phyloP scores from a whole-genome alignment of 2,888 invertebrate species.

The Petrophora chlorosata region DNA sequence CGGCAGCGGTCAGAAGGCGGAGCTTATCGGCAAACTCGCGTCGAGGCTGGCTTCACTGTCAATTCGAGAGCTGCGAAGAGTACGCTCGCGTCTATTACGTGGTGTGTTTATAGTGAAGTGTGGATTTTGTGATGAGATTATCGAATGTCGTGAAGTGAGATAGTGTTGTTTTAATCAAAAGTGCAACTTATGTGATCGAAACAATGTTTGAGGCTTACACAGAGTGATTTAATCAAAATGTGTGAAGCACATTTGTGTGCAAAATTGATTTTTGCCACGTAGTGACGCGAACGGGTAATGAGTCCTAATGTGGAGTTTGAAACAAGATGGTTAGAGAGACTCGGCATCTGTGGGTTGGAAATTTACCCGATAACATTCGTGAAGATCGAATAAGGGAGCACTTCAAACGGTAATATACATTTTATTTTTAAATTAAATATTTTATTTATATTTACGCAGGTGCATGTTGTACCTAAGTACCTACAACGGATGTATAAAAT shows the following conservation, averaged over 20 bases:
- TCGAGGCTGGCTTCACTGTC: constrained; percentile 81
- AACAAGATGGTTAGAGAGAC: constrained; percentile 99
- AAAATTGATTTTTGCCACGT: constrained; percentile 84
- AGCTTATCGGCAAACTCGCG: constrained; percentile 84
- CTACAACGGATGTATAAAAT: too few relatives aligned
- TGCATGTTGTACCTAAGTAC: not conserved
- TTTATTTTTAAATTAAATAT: not conserved
- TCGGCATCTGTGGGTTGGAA: constrained; percentile 99
- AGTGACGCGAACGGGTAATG: constrained; percentile 86
- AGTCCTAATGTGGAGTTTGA: constrained; percentile 96
- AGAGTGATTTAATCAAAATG: constrained; percentile 78
- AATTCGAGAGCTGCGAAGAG: constrained; percentile 82
- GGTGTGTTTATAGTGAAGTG: constrained; percentile 81
- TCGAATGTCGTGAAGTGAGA: constrained; percentile 81
- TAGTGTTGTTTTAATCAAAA: constrained; percentile 68
- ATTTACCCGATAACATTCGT: constrained; percentile 99
- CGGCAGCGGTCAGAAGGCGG: constrained; percentile 84
- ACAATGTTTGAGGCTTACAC: constrained; percentile 70
- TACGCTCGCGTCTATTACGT: constrained; percentile 82
- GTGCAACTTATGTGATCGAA: constrained; percentile 70
- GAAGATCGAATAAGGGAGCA: constrained; percentile 98
- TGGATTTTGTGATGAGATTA: constrained; percentile 80
- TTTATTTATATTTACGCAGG: not conserved
- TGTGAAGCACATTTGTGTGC: constrained; percentile 79
- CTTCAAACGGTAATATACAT: constrained; percentile 93